Evolutionary conservation across 2,113 vertebrate species (phyloP), one percentile per base, ranked within the genome.

Genomic region (Tinamus guttatus): DNA sequence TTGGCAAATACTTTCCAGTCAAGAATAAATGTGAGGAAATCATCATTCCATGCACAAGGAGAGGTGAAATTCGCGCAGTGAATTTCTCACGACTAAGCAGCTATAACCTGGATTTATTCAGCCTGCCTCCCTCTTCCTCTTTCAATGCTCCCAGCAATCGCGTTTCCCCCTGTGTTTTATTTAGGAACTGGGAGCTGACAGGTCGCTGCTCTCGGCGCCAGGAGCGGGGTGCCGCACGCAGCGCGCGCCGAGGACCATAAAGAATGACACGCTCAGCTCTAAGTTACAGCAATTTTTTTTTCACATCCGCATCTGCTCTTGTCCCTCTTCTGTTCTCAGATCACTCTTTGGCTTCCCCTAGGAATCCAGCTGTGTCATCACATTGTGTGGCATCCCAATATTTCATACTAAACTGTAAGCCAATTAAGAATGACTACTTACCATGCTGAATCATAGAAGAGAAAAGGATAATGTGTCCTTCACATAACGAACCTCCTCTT

Each of bases 401-500:
- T 99, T 99, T 99, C 99, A 99, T 98, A 97, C 97, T 97, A 98
- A 98, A 98, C 98, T 98, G 96, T 98, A 98, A 99, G 99, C 98
- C 99, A 99, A 99, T 99, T 99, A 99, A 98, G 98, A 98, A 98
- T 99, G 99, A 99, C 98, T 98, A 98, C 98, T 98, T 99, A 98
- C 98, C 98, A 98, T 99, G 98, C 98, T 98, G 98, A 98, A 98
- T 98, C 98, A 98, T 98, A 98, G 97, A 97, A 98, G 97, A 86
- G 98, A 96, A 98, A 98, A 98, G 98, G 98, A 97, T 98, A 98
- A 98, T 98, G 98, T 98, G 98, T 99, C 99, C 99, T 99, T 99
- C 99, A 99, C 98, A 98, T 98, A 98, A 97, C 97, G 96, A 99
- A 99, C 98, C 98, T 98, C 97, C 87, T 95, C 81, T 28, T 25